Percentiles rank a stretch among this genome's conserved stretches.
phyloP scores from a whole-genome alignment of 2,113 vertebrate species.

The Aviceda subcristata region DNA sequence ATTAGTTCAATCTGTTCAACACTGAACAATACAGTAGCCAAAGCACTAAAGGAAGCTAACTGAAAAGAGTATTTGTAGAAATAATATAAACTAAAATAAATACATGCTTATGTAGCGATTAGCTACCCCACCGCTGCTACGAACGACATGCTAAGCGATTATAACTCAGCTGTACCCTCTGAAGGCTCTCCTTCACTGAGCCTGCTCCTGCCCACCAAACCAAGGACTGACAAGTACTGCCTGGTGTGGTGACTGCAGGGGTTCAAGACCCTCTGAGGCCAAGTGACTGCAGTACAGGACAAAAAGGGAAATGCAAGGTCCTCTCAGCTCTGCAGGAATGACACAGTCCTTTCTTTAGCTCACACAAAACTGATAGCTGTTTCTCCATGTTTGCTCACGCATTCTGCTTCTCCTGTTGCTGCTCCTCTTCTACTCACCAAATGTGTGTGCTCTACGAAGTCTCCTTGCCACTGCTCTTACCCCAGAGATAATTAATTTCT shows the following conservation, averaged over 20 bases:
- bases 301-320: neutral
- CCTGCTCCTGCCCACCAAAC: neutral
- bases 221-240: neutral
- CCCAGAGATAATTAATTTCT: neutral
- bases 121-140: neutral
- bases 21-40: neutral
- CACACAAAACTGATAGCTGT: neutral
- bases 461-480: neutral
- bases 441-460: neutral
- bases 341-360: neutral
- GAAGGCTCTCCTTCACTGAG: neutral
- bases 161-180: neutral
- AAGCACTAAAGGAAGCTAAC: neutral
- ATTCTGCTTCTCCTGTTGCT: neutral
- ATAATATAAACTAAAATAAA: neutral
- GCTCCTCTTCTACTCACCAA: neutral
- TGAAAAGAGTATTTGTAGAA: neutral
- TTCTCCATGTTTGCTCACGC: accelerated
- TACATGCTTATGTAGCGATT: neutral
- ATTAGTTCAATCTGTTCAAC: neutral
- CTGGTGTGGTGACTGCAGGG: accelerated
- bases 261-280: neutral
- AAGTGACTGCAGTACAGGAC: neutral
- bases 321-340: neutral
- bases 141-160: neutral